Base-by-base conservation (phyloP, 2,888 invertebrate genomes). In the Hoplodrina blanda region DNA sequence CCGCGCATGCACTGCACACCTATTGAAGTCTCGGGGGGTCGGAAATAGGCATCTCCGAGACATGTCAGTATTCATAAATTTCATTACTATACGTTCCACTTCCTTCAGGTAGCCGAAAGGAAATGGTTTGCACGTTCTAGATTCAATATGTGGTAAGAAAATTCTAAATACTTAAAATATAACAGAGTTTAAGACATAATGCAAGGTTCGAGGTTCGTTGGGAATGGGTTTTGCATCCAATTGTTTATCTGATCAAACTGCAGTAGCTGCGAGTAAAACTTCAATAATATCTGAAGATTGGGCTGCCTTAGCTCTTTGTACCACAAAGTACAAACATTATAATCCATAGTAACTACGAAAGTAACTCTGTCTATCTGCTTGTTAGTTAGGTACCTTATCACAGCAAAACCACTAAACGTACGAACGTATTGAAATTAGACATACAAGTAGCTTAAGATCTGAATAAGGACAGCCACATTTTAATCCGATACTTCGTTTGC, bases 11-110 rank as follows among this genome's bases (percentile, higher is more conserved):
- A 44, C n/a, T 37, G 37, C 37, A 37, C 7, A 17, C 37, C 53
- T 59, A 17, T 50, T 25, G 41, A 54, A 44, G 17, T 17, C 37
- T 46, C 52, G 19, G n/a, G 17, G 17, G 33, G 46, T 4, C 56
- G 65, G 73, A 72, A 64, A 57, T 25, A 49, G 46, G 46, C 46
- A 7, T 25, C 50, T 46, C 44, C 15, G 13, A 25, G 46, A 56
- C 63, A 17, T 46, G 5, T 25, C 30, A 15, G 17, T 41, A 7
- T 52, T 44, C 13, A 57, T 46, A 49, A 30, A 68, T 33, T 57
- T 55, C 10, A 50, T 37, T 33, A 52, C 2, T n/a, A 25, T 17
- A 7, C n/a, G 25, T 56, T 63, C 46, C 33, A 37, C 41, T 56
- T 52, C 25, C 1, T 44, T 7, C 44, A 60, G 13, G 19, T 5